Evolutionary conservation across 2,113 vertebrate species (phyloP), one percentile per base, ranked within the genome.

Genomic region (Sinocyclocheilus grahami): DNA sequence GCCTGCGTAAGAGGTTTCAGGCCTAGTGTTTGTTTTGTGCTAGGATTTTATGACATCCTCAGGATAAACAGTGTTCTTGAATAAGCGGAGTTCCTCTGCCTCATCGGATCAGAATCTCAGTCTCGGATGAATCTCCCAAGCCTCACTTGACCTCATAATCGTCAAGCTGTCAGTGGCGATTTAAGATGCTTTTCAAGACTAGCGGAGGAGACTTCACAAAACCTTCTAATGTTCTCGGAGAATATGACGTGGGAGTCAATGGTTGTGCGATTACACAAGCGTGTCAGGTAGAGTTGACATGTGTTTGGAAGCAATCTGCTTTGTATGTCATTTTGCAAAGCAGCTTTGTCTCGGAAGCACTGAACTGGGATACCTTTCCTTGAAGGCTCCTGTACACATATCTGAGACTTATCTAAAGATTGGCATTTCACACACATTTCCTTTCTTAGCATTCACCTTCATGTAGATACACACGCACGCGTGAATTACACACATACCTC

Each of bases 281-380:
- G 3, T 80, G 22, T 80, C 37, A 80, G 58, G 58, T 78, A 20
- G 77, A 78, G 51, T 10, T 76, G 30, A 3, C 9, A n/a, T n/a
- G 42, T 46, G 42, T 46, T 12, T 48, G 46, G 55, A 62, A 30
- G 27, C 14, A 5, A 60, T 63, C 27, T 82, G 72, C 53, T 86
- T 86, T 82, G 71, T 82, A 82, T 86, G 48, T 71, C 14, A 37
- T 33, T 83, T 87, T 83, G 63, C 81, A 83, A 48, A 83, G 55
- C 85, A 86, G 27, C 65, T 71, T 69, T 72, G 27, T 67, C 39
- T 30, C 39, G 0, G 42, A 22, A 30, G 62, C 10, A 1, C 27
- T 33, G 62, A 67, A 51, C 42, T 82, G 42, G 14, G 39, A 82
- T 30, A 1, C 37, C 42, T 48, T 67, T 67, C 24, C 16, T 24